Base-by-base conservation (phyloP, 2,113 vertebrate species). In the Solea solea region DNA sequence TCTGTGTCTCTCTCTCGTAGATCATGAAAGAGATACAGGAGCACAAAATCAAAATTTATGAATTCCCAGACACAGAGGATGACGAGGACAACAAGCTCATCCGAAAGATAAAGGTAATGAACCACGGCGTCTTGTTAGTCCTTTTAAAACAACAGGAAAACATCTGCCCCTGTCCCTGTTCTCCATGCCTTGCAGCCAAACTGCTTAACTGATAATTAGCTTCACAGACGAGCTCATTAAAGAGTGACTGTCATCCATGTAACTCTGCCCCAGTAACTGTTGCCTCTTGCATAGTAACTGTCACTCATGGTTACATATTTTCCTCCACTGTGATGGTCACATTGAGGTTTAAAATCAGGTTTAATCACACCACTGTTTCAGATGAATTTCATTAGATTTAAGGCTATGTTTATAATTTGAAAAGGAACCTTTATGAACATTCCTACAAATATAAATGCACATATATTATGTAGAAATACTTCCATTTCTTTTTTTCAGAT, bases 11-110 rank as follows among this genome's bases (percentile, higher is more conserved):
- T n/a, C 13, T n/a, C n/a, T 50, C 27, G 44, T 61, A 95, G 94
- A 94, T 95, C 8, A 94, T 94, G 93, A 94, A 94, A 80, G 94
- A 95, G 80, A 95, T 95, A 14, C 93, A 94, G 68, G 94, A 95
- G 52, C 93, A 95, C 78, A 94, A 94, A 76, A 94, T 95, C 21
- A 93, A 94, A 79, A 95, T 94, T 50, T 95, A 95, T 9, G 93
- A 94, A 69, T 95, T 95, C 80, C 94, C 94, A 1, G 93, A 94
- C 86, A 90, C 88, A 1, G 93, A 93, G 78, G 93, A 94, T 1
- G 92, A 94, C 6, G 94, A 94, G 57, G 94, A 93, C 85, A 92
- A 90, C 85, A 95, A 94, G 72, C 88, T 94, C 56, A 90, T 93
- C 59, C 83, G 92, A 25, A 95, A 94, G 81, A 93, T 94, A 79